phyloP scores from a whole-genome alignment of 2,113 vertebrate genomes.

The Lophochroa leadbeateri region DNA sequence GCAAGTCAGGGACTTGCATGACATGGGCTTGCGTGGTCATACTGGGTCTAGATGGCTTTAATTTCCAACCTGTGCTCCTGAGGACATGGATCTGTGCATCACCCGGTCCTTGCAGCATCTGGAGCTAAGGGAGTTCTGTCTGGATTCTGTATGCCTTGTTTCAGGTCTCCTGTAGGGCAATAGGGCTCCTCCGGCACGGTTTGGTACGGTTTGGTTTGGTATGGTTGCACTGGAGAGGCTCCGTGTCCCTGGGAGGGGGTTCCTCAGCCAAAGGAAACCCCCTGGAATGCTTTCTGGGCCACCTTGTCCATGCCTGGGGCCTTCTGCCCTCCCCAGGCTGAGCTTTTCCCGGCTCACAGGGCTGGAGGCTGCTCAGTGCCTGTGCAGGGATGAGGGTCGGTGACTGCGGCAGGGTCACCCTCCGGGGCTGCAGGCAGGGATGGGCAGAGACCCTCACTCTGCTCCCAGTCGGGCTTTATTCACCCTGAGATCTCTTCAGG shows the following conservation, averaged over 20 bases:
- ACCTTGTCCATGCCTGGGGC: neutral
- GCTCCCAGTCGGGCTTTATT: neutral
- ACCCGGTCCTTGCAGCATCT: neutral
- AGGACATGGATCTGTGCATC: neutral
- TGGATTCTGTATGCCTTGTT: neutral
- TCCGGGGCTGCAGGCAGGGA: neutral
- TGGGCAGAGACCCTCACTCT: neutral
- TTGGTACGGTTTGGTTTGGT: too few relatives aligned
- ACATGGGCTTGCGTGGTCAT: fast-evolving
- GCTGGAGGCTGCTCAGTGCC: neutral
- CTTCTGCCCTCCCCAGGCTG: neutral
- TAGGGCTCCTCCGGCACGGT: neutral
- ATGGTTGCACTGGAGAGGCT: neutral
- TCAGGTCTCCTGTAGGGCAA: neutral
- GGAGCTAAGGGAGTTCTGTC: neutral
- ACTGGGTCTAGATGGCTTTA: neutral
- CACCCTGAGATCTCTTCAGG: neutral
- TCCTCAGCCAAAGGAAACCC: neutral
- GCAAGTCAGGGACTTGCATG: neutral
- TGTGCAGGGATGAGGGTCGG: neutral
- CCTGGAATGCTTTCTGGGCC: neutral
- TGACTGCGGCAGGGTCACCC: fast-evolving
- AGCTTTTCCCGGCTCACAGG: neutral
- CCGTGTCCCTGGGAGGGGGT: fast-evolving
- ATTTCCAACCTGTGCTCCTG: neutral